Evolutionary conservation across 2,797 vertebrate genomes (phyloP), one percentile per base, ranked within the genome.

Genomic region (Bucorvus abyssinicus): DNA sequence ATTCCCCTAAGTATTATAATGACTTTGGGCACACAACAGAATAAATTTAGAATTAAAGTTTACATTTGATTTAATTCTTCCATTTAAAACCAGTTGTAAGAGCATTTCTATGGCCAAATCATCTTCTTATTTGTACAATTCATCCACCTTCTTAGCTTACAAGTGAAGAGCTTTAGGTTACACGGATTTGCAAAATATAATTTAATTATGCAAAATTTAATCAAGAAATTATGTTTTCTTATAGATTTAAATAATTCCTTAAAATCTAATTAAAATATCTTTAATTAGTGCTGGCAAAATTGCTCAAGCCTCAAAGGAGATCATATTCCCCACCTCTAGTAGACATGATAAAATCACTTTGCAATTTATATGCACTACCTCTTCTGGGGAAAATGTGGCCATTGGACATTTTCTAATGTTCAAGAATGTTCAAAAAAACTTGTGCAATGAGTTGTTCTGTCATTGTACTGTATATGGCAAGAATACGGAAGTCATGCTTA

Each of bases 181-280:
- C n/a, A 80, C 77, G 45, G 19, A 61, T 89, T 85, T 79, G 21
- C 22, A 93, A 94, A 91, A 88, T 79, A 64, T n/a, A 88, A 92
- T 57, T 90, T 86, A 93, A 74, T 93, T 92, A 89, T 68, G 32
- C 29, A 96, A 93, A 94, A 79, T 84, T 94, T 95, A 94, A 96
- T 94, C 50, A 93, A 71, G 27, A 93, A 95, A 90, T 77, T 65
- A 75, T 36, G 27, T 90, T 96, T 95, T 92, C 74, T 75, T 64
- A 71, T 87, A 80, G 42, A 47, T 92, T 56, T 45, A 89, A 95
- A 60, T 87, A 89, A 89, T 94, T 96, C 59, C 79, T 79, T 60
- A 95, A 93, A 95, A 68, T 73, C 42, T 88, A 60, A 93, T 95
- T 96, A 87, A 93, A 89, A 90, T 63, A 52, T 84, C 52, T 85